Conservation (phyloP, 2,113 vertebrate species). For the Zosterops lateralis region DNA sequence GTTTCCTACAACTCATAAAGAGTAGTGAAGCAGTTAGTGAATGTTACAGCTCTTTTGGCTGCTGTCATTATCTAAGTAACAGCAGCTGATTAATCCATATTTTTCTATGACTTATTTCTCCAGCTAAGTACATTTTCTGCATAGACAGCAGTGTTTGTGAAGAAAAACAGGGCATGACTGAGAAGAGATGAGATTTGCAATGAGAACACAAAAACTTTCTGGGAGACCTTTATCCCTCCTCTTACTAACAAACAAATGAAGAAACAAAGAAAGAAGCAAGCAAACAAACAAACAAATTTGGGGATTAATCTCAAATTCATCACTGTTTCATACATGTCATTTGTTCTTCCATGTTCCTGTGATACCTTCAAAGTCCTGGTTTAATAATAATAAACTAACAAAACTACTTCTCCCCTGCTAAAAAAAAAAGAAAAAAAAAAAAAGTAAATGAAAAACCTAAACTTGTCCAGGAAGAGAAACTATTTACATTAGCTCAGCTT, state of each 20-base stretch:
- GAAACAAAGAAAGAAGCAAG: no score
- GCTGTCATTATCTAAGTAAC: background rate
- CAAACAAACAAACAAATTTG: background rate
- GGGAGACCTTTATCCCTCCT: background rate
- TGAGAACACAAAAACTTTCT: background rate
- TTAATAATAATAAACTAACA: background rate
- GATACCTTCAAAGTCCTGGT: background rate
- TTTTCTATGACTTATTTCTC: background rate
- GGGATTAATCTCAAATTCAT: background rate
- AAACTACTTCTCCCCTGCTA: accelerated
- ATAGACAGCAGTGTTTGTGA: background rate
- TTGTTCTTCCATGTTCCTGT: background rate
- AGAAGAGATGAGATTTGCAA: background rate
- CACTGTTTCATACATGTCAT: background rate
- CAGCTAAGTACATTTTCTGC: background rate
- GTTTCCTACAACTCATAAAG: background rate
- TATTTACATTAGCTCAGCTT: background rate
- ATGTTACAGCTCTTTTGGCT: background rate
- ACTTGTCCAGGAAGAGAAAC: background rate
- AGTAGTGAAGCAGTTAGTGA: background rate
- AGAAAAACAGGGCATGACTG: background rate
- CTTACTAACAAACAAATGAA: background rate
- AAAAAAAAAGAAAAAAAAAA: background rate
- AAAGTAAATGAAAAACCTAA: background rate
- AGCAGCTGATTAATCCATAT: background rate